These are phyloP conservation scores for Hipposideros larvatus DNA, from an alignment of 2,797 vertebrate genomes.

Conservation along the genomic window DNA sequence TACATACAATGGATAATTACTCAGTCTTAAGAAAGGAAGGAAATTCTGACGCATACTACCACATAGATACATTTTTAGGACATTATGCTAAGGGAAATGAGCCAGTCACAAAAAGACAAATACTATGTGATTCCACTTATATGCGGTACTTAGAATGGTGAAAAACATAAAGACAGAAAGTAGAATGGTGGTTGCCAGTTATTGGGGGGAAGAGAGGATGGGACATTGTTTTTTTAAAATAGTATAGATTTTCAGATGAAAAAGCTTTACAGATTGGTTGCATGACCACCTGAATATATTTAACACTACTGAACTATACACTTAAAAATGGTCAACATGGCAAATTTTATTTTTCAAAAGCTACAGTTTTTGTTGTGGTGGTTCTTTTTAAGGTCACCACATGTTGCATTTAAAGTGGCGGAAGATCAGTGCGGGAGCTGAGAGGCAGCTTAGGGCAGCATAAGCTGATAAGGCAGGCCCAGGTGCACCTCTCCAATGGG, in stretches of 20 bases:
- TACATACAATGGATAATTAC: neutral
- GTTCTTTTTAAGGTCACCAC: neutral
- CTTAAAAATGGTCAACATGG: neutral
- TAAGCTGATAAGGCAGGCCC: neutral
- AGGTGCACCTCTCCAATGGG: neutral
- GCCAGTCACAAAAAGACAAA: neutral
- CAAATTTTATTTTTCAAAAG: neutral
- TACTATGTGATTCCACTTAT: neutral
- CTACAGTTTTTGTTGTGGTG: no score
- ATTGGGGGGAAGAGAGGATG: fast-evolving
- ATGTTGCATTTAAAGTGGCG: neutral
- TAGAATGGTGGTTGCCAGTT: neutral
- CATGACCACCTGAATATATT: neutral
- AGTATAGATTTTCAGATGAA: neutral
- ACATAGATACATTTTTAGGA: neutral
- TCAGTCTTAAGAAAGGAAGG: slow-evolving; percentile 9
- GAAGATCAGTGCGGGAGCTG: neutral
- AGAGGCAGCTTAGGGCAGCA: no score
- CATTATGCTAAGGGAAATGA: neutral
- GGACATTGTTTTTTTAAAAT: neutral
- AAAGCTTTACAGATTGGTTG: neutral
- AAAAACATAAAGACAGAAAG: neutral
- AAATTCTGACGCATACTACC: neutral
- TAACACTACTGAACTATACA: neutral
- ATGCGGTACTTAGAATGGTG: neutral